Evolutionary conservation across 1,140 invertebrate genomes (phyloP), one percentile per base, ranked within the genome.

Genomic region (Augochlora pura): DNA sequence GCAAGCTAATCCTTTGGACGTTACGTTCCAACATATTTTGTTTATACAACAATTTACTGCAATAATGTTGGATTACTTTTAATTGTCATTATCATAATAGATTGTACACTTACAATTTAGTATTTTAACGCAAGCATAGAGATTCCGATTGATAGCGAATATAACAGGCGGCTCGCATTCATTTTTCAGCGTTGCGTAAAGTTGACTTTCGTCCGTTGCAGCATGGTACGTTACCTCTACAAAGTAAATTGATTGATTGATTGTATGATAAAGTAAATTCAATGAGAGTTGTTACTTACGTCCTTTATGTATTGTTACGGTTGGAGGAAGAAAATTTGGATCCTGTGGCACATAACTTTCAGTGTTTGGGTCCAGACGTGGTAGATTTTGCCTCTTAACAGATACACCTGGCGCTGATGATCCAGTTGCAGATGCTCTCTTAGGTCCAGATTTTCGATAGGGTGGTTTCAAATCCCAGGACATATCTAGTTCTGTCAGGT

Each of bases 41-140:
- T 96, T 96, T 73, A 97, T 95, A 91, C 97, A 98, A 91, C 97
- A 98, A 86, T 96, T 96, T 93, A 98, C 96, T 97, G 84, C 93
- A 66, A 63, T 23, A 52, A 75, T 39, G 8, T 5, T 85, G 66
- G 80, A 82, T 70, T 52, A 54, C 14, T 9, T n/a, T 12, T 4
- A 21, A 57, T 52, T 21, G 49, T 16, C 5, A 6, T 52, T 18
- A 3, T 52, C 12, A 14, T 3, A 67, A 2, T 42, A 57, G 23
- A 46, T 46, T 12, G 10, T 46, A 46, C 68, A 95, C 96, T 95
- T 94, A 97, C 96, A 94, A 88, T 96, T 95, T 16, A 97, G 93
- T 85, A 97, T 95, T 92, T 97, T 97, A 7, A 97, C 95, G 74
- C 95, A 94, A 8, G 97, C 95, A 91, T 95, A 95, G 9, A 98